Base-by-base conservation (phyloP, 2,888 invertebrate species). In the Melanophora roralis region DNA sequence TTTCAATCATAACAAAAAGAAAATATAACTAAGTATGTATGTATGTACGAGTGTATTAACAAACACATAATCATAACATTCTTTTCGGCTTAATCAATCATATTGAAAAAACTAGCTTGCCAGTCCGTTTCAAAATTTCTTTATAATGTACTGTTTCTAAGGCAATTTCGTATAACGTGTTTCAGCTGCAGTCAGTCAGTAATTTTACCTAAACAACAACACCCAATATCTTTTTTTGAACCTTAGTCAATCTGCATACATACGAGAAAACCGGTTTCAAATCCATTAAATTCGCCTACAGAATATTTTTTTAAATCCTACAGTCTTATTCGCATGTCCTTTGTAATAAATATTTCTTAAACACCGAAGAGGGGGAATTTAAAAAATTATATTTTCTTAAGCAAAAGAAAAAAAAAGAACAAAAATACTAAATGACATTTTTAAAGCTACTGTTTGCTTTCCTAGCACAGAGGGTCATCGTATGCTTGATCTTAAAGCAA, bases 351-450 rank as follows among this genome's bases (percentile, higher is more conserved):
- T 53, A 47, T 32, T 34, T 62, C 43, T 11, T 7, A n/a, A 49
- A 36, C 34, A 36, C 45, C 16, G 34, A 47, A 59, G 6, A 32
- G 73, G 73, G 73, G 65, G n/a, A 19, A 65, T 21, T 27, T 62
- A 36, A 59, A 57, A 51, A 74, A 53, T 59, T 6, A 57, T 53
- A 75, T 68, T 75, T 75, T 45, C 67, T 68, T 72, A 45, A 23
- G 43, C 27, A 64, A 55, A 7, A 49, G 12, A 21, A 23, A n/a
- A 51, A 53, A 55, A 45, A 36, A 16, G 34, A 14, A 57, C 45
- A 64, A 47, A 68, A 57, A 64, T 60, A 45, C 51, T 69, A 71
- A 77, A 71, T 71, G 69, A 77, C 76, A 68, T 57, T 71, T 71
- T 64, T 51, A 14, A 57, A 59, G 76, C 76, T 77, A 77, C 76